Base-by-base conservation (phyloP, 2,888 invertebrate genomes). In the Hemicrepidius hirtus region DNA sequence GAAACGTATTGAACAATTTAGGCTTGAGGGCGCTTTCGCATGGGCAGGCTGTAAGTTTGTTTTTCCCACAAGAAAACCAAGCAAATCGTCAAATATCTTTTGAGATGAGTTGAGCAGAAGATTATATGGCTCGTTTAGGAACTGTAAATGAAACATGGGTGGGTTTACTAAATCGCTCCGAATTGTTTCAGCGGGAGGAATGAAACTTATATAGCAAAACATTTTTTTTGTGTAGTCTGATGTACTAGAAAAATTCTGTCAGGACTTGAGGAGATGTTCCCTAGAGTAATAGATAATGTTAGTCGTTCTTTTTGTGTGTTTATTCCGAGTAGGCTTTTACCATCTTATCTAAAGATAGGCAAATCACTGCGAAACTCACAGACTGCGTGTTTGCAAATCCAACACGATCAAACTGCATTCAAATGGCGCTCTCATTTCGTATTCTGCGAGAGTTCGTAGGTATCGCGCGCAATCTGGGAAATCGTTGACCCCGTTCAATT, bases 401-500 rank as follows among this genome's bases (percentile, higher is more conserved):
- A 55, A 73, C 73, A 73, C 68, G 73, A 70, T 70, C 66, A 73
- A 73, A 73, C 70, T 73, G 73, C 73, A 73, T 73, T 70, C 65
- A 73, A 73, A 66, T 73, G 69, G 70, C 60, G 73, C 65, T 72
- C 75, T 72, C 72, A 72, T 75, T 71, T 74, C 32, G 69, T 72
- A 75, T 75, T 72, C 72, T 49, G 62, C 63, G 41, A 57, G 67
- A 67, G 75, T 71, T 69, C 55, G 44, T 71, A 62, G 68, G 74
- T 75, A 76, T 76, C 78, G 74, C 74, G 75, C 78, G 74, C 73
- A 76, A 76, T 78, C 76, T 76, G 75, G 78, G 76, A 76, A 78
- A 78, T 69, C 75, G 75, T 75, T 78, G 78, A 76, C 78, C 78
- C 66, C 74, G 68, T 73, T 70, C 75, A 77, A 77, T 77, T 76